These are phyloP conservation scores for Alcedo quadribrachys DNA, from an alignment of 2,797 vertebrate species.

Conservation along the genomic window DNA sequence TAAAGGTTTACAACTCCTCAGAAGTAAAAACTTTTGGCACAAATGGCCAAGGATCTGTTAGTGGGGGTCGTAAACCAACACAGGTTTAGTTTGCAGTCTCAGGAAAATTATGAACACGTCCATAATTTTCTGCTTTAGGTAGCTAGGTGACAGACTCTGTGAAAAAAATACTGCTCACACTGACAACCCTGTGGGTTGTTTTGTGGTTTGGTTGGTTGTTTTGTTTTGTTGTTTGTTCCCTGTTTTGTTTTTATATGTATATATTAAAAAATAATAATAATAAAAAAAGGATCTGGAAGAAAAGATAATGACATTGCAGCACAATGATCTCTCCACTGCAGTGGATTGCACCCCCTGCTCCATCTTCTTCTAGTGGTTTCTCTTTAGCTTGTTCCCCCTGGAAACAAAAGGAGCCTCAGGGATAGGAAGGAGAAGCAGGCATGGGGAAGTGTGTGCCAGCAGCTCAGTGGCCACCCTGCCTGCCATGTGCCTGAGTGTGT, in stretches of 20 bases:
- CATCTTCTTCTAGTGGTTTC: neutral
- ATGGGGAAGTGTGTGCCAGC: neutral
- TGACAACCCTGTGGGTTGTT: neutral
- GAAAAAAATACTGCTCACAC: neutral
- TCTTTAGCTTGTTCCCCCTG: neutral
- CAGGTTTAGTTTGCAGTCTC: neutral
- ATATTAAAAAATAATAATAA: too few species aligned
- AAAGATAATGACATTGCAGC: neutral
- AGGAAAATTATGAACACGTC: neutral
- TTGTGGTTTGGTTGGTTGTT: neutral
- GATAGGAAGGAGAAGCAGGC: neutral
- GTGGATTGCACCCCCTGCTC: neutral
- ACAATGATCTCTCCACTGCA: accelerated
- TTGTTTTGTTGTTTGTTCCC: neutral
- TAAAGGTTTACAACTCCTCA: neutral
- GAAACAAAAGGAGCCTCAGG: neutral
- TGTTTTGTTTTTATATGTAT: too few species aligned
- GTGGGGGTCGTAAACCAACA: neutral
- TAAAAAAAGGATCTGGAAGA: neutral
- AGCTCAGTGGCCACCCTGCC: accelerated
- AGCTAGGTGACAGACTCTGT: neutral
- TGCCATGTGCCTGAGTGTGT: neutral
- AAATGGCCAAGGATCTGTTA: neutral
- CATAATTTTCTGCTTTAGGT: neutral
- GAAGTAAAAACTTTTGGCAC: neutral